These are phyloP conservation scores for Xylota sylvarum DNA, from an alignment of 2,888 invertebrate genomes.

Conservation along the genomic window DNA sequence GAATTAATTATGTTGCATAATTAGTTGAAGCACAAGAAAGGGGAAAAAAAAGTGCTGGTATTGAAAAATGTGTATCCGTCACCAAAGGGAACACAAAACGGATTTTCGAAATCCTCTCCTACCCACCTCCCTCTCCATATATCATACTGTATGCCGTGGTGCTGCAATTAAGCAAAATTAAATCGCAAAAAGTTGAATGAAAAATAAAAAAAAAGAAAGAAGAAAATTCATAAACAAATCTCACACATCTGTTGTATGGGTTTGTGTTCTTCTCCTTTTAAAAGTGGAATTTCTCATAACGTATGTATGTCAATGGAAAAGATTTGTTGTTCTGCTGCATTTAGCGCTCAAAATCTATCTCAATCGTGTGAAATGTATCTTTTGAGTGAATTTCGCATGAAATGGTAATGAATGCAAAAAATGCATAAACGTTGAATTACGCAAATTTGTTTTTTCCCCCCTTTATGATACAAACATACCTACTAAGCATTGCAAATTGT, in stretches of 20 bases:
- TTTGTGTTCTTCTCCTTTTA: slow-evolving; percentile 14
- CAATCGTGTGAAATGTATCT: slow-evolving; percentile 58
- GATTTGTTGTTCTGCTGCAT: background rate
- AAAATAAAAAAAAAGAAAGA: too few species aligned
- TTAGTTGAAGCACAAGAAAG: slow-evolving; percentile 52
- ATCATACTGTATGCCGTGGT: slow-evolving; percentile 4
- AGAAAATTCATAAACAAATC: slow-evolving; percentile 26
- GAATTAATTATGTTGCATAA: slow-evolving; percentile 72
- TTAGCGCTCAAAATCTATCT: slow-evolving; percentile 24
- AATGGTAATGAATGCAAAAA: background rate
- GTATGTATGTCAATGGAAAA: slow-evolving; percentile 29
- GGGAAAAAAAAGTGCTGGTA: slow-evolving; percentile 36
- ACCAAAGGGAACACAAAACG: slow-evolving; percentile 13
- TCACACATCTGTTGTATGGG: slow-evolving; percentile 6
- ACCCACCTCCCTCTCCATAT: background rate
- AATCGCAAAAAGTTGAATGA: slow-evolving; percentile 40
- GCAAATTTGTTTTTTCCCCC: slow-evolving; percentile 24
- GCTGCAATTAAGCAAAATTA: slow-evolving; percentile 55
- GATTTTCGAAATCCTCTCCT: background rate
- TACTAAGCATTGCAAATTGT: too few species aligned
- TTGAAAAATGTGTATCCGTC: slow-evolving; percentile 40
- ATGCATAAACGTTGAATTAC: slow-evolving; percentile 32
- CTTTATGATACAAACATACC: too few species aligned
- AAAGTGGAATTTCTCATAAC: slow-evolving; percentile 16
- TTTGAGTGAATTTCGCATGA: slow-evolving; percentile 27